Conservation (phyloP, 2,113 vertebrate species). For the Rousettus leschenaultii region DNA sequence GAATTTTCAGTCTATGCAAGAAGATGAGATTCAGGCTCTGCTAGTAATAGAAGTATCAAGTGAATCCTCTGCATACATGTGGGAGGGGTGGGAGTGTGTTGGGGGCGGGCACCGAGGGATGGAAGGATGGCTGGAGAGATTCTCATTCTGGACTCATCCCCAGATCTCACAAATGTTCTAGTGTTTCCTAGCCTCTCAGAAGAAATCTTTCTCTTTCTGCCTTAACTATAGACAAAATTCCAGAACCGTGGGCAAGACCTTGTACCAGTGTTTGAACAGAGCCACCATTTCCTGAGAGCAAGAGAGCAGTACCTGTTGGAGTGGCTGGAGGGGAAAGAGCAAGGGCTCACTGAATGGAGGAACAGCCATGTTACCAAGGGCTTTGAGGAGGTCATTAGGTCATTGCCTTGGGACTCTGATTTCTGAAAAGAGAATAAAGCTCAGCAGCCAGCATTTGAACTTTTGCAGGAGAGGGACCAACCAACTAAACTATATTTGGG, state of each 20-base stretch:
- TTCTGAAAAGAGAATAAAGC: neutral
- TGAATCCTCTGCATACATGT: neutral
- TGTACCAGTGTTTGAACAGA: neutral
- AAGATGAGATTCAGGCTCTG: slow-evolving; percentile 7
- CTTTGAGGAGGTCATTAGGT: accelerated
- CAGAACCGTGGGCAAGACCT: neutral
- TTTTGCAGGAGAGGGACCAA: slow-evolving; percentile 56
- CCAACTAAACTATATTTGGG: neutral
- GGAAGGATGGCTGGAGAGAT: neutral
- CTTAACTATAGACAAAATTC: slow-evolving; percentile 24
- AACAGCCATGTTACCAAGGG: accelerated
- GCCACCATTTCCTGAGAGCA: slow-evolving; percentile 43
- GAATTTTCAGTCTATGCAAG: neutral
- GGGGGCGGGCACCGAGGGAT: no score
- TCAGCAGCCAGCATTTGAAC: neutral
- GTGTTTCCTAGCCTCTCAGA: neutral
- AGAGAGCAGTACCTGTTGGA: neutral
- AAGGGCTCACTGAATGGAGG: accelerated
- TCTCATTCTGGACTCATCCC: neutral
- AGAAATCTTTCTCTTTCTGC: neutral
- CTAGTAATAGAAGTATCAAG: neutral
- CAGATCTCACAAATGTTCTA: neutral
- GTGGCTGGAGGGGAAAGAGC: accelerated
- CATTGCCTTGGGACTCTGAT: neutral
- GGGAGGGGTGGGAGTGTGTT: no score